Evolutionary conservation across 30 jellyfish, hydroid and myxozoan genomes (phyloP), one percentile per base, ranked within the genome.

Genomic region (Turritopsis rubra): DNA sequence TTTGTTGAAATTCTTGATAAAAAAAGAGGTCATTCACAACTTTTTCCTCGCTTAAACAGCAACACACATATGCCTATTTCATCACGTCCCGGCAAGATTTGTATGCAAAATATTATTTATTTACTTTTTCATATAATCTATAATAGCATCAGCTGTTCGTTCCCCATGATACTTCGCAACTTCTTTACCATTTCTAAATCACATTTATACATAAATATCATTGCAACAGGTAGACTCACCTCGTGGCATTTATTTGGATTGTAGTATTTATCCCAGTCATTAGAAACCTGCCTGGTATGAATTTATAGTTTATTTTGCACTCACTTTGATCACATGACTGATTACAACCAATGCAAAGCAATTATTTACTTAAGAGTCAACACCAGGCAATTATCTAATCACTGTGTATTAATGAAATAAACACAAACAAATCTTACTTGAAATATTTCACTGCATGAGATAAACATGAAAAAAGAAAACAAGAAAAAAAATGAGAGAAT

Each of bases 51-150:
- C 27, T 31, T 70, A 70, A 70, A 70, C 13, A 70, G 78, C 16
- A 70, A n/a, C n/a, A n/a, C n/a, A n/a, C n/a, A n/a, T n/a, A n/a
- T n/a, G n/a, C n/a, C n/a, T n/a, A n/a, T n/a, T n/a, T n/a, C n/a
- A n/a, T n/a, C n/a, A n/a, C n/a, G n/a, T n/a, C n/a, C n/a, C n/a
- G n/a, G n/a, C n/a, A n/a, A n/a, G n/a, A n/a, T n/a, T n/a, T n/a
- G n/a, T n/a, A n/a, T 21, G 4, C 8, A 21, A 3, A 68, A 21
- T 31, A 29, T 8, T n/a, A 22, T 0, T 0, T 9, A 26, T 84
- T 70, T 81, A 92, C 98, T 68, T 92, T 52, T 53, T 41, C 98
- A 92, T 92, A 82, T 79, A 92, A 18, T 81, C 89, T 0, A 92
- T 83, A 65, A 92, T 82, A 27, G 83, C 81, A 8, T 85, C 94